These are phyloP conservation scores for Limnephilus marmoratus DNA, from an alignment of 2,888 invertebrate genomes.

Conservation along the genomic window DNA sequence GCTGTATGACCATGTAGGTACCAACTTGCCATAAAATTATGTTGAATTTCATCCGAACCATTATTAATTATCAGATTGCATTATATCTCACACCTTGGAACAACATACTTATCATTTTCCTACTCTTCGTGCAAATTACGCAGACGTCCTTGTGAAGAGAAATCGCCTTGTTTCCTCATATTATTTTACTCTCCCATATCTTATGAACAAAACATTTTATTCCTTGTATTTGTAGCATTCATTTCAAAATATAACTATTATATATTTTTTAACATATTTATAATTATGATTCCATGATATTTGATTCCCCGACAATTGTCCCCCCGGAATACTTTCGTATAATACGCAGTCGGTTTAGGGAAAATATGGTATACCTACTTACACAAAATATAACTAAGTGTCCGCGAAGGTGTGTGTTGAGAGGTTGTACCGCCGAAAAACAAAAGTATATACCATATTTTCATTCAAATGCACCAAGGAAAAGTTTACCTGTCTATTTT, in stretches of 20 bases:
- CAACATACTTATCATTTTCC: not conserved
- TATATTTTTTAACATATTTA: not conserved
- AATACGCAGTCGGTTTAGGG: too few species aligned
- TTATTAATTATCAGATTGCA: not conserved
- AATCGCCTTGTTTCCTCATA: not conserved
- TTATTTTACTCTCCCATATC: not conserved
- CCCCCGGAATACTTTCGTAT: too few species aligned
- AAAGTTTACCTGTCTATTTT: too few species aligned
- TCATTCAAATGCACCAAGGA: too few species aligned
- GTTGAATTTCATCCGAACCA: not conserved
- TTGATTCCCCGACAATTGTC: too few species aligned
- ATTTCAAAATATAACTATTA: not conserved
- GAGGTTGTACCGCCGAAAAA: too few species aligned
- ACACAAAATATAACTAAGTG: too few species aligned
- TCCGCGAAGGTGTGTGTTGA: too few species aligned
- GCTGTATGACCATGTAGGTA: not conserved
- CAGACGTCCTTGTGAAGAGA: slow-evolving; percentile 6
- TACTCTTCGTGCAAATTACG: not conserved
- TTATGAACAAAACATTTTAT: not conserved
- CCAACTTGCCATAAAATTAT: not conserved
- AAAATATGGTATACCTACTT: too few species aligned
- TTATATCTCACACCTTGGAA: not conserved
- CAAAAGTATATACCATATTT: too few species aligned
- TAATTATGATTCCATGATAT: too few species aligned
- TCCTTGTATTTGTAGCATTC: not conserved